phyloP scores from a whole-genome alignment of 1,140 invertebrate species.

The Muscidifurax raptorellus region DNA sequence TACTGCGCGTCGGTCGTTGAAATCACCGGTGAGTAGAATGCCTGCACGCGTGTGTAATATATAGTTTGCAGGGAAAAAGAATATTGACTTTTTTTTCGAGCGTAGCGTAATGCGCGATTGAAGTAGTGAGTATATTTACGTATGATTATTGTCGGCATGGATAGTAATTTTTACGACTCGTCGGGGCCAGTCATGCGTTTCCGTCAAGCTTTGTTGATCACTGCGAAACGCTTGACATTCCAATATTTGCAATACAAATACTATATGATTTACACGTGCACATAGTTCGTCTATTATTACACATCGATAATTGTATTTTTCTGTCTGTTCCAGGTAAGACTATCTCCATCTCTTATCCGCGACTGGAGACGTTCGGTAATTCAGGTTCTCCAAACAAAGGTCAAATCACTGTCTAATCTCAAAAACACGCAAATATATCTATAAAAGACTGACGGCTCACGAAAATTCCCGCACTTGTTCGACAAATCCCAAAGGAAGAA shows the following conservation, averaged over 20 bases:
- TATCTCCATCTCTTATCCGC: background rate
- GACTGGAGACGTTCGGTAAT: too few species aligned
- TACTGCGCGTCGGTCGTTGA: slow-evolving; percentile 47
- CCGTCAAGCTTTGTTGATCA: slow-evolving; percentile 48
- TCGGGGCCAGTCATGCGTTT: slow-evolving; percentile 55
- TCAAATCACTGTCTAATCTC: too few species aligned
- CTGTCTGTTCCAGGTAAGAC: slow-evolving; percentile 44
- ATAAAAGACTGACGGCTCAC: too few species aligned
- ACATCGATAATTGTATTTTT: background rate
- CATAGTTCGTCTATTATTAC: background rate
- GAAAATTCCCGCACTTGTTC: background rate
- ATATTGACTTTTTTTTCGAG: background rate
- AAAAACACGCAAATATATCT: too few species aligned
- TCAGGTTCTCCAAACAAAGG: too few species aligned
- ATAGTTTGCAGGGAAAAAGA: background rate
- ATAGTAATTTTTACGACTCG: slow-evolving; percentile 35
- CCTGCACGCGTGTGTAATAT: slow-evolving; percentile 50
- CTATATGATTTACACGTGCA: background rate
- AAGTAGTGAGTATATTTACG: background rate
- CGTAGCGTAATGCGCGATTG: background rate
- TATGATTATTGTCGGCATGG: slow-evolving; percentile 13
- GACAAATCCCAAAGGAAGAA: background rate
- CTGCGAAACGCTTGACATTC: slow-evolving; percentile 8
- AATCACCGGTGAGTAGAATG: slow-evolving; percentile 57
- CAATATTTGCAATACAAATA: background rate